Conservation (phyloP, 2,113 vertebrate genomes). For the Loxodonta africana region DNA sequence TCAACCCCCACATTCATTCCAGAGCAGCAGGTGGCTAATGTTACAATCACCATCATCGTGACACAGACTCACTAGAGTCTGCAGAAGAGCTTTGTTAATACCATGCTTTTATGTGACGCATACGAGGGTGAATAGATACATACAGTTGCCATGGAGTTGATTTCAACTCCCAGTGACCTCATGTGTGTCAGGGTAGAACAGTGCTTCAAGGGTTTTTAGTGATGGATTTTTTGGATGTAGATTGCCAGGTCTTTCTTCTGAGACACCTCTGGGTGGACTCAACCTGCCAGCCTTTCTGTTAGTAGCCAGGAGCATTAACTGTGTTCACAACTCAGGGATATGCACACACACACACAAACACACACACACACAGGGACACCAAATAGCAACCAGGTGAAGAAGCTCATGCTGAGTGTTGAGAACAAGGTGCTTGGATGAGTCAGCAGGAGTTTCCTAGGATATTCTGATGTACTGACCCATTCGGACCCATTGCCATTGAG, state of each 20-base stretch:
- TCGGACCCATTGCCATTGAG: too few relatives aligned
- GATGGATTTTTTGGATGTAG: too few relatives aligned
- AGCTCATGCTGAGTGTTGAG: neutral
- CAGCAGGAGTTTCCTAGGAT: neutral
- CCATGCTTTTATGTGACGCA: neutral
- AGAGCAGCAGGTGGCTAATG: slow-evolving; percentile 45
- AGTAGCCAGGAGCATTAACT: too few relatives aligned
- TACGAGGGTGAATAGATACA: too few relatives aligned
- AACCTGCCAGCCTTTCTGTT: too few relatives aligned
- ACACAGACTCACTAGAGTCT: neutral
- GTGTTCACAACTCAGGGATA: neutral
- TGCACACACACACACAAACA: rapidly evolving
- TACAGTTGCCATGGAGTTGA: too few relatives aligned
- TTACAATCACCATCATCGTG: slow-evolving; percentile 8
- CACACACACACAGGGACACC: neutral
- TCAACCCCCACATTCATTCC: neutral
- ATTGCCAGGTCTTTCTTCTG: too few relatives aligned
- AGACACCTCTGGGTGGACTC: too few relatives aligned
- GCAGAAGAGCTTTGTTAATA: neutral
- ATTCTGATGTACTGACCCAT: neutral
- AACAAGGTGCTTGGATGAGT: neutral
- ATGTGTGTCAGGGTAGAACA: too few relatives aligned
- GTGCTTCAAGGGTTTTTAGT: too few relatives aligned
- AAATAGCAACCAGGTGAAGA: neutral
- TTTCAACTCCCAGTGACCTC: too few relatives aligned